Evolutionary conservation across 2,113 vertebrate species (phyloP).

Genomic region (Paraplagusia blochii): DNA sequence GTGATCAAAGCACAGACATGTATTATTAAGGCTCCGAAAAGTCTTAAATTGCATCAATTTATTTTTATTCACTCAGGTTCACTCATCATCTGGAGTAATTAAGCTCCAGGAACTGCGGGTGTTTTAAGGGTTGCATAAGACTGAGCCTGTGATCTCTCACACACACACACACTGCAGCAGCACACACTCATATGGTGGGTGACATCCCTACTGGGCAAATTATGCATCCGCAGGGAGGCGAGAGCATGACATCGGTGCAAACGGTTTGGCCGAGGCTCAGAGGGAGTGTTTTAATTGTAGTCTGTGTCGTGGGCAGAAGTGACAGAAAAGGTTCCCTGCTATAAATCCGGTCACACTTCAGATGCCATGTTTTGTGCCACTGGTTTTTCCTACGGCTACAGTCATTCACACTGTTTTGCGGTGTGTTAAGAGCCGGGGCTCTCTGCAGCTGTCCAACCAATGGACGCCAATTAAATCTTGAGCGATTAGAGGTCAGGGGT

Average conservation of each 20-base stretch:
- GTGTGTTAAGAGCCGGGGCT: slow-evolving; percentile 1
- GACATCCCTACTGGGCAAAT: slow-evolving; percentile 50
- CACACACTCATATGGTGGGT: slow-evolving; percentile 59
- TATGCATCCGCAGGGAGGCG: slow-evolving; percentile 43
- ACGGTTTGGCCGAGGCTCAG: slow-evolving; percentile 47
- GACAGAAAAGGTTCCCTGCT: slow-evolving; percentile 39
- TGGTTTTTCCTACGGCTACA: slow-evolving; percentile 19
- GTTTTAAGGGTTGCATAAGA: slow-evolving; percentile 37
- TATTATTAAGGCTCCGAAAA: slow-evolving; percentile 30
- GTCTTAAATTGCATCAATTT: slow-evolving; percentile 5
- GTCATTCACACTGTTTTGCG: background rate
- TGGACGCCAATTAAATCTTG: background rate
- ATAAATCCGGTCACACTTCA: slow-evolving; percentile 45
- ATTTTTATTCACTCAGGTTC: slow-evolving; percentile 15
- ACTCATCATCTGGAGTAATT: slow-evolving; percentile 17
- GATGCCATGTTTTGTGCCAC: slow-evolving; percentile 41
- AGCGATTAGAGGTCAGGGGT: background rate
- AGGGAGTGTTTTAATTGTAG: slow-evolving; percentile 50
- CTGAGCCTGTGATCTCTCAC: slow-evolving; percentile 25
- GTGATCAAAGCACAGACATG: slow-evolving; percentile 24
- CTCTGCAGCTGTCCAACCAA: slow-evolving; percentile 13
- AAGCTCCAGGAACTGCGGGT: slow-evolving; percentile 26
- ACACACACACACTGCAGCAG: slow-evolving; percentile 28
- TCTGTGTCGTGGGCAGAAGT: slow-evolving; percentile 40
- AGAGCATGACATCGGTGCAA: slow-evolving; percentile 44